Percentiles rank a stretch among this genome's conserved stretches.
These are phyloP conservation scores for Burhinus oedicnemus DNA, from an alignment of 2,113 vertebrate species.

Conservation along the genomic window DNA sequence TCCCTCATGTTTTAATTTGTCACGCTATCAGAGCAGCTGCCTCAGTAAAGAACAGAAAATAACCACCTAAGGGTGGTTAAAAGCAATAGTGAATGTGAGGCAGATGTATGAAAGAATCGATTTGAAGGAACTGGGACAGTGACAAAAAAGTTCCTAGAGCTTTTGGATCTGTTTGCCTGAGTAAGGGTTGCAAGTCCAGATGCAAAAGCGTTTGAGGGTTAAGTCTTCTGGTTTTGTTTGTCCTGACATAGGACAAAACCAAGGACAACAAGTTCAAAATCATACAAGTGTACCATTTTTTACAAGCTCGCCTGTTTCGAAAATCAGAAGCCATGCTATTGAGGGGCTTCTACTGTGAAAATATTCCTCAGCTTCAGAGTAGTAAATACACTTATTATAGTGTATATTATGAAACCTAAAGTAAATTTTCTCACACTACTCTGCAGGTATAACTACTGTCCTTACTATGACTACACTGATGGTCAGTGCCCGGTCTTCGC, in stretches of 20 bases:
- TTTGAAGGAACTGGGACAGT: not conserved
- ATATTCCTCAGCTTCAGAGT: not conserved
- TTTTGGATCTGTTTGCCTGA: not conserved
- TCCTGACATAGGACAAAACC: not conserved
- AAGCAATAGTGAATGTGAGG: not conserved
- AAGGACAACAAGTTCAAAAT: not conserved
- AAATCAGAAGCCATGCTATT: not conserved
- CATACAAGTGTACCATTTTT: not conserved
- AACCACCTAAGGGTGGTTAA: not conserved
- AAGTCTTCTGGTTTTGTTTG: not conserved
- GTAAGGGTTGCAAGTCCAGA: not conserved
- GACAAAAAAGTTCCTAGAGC: not conserved
- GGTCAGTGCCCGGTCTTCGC: slow-evolving; percentile 93
- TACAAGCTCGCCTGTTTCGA: not conserved
- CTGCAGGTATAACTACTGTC: slow-evolving; percentile 93
- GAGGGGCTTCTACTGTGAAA: not conserved
- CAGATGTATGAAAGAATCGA: not conserved
- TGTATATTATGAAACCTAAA: not conserved
- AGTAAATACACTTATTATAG: not conserved
- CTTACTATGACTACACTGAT: slow-evolving; percentile 98
- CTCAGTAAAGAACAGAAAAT: not conserved
- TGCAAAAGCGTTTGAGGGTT: not conserved
- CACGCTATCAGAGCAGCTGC: not conserved
- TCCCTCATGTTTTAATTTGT: not conserved
- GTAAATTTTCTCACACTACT: not conserved